Conservation (phyloP, 2,797 vertebrate species). For the Poeciliopsis turneri region DNA sequence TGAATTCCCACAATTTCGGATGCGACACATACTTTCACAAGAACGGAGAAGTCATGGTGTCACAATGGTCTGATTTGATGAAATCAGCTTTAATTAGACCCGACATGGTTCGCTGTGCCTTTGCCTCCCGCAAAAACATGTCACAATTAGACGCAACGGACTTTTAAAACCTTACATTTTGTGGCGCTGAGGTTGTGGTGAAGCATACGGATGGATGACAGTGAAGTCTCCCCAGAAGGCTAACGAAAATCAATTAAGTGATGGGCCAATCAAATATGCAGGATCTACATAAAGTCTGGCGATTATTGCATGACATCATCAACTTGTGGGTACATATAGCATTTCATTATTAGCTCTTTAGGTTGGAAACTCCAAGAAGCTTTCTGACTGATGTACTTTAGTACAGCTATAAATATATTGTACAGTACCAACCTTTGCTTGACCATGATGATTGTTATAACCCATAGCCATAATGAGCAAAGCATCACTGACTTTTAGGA, state of each 20-base stretch:
- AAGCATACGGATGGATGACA: not conserved
- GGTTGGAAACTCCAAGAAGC: not conserved
- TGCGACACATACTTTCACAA: constrained; percentile 17
- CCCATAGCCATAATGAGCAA: not conserved
- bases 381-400: too few species aligned
- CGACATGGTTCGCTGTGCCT: constrained; percentile 20
- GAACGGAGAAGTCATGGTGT: constrained; percentile 32
- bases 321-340: not conserved
- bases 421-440: not conserved
- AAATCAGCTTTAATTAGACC: constrained; percentile 50
- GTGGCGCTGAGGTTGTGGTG: not conserved
- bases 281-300: not conserved
- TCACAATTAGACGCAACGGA: constrained; percentile 9
- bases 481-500: not conserved
- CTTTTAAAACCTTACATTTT: constrained; percentile 4
- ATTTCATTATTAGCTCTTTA: not conserved
- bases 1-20: constrained; percentile 48
- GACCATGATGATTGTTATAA: not conserved
- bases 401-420: not conserved
- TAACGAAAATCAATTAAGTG: not conserved
- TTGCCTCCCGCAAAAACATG: constrained; percentile 26
- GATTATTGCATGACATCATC: not conserved
- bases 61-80: constrained; percentile 34
- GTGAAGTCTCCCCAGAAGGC: not conserved
- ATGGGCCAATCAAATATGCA: not conserved